These are phyloP conservation scores for Hippocampus guttulatus DNA, from an alignment of 2,113 vertebrate genomes.

Conservation along the genomic window DNA sequence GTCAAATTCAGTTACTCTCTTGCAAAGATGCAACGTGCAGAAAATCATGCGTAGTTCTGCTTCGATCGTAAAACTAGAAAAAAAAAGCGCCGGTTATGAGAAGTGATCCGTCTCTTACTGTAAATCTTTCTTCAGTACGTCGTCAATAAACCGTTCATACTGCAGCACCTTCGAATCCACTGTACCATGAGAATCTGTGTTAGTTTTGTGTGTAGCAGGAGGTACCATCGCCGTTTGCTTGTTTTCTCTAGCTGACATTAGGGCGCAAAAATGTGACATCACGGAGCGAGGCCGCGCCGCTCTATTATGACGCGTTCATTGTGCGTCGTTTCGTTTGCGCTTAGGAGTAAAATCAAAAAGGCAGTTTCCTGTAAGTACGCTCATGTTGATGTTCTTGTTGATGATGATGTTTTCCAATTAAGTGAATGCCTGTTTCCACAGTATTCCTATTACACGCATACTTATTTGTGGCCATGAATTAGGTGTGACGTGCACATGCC, in stretches of 20 bases:
- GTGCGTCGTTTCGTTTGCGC: neutral
- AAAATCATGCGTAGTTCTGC: neutral
- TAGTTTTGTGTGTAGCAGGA: neutral
- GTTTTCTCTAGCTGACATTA: neutral
- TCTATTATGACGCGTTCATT: neutral
- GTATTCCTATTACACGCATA: neutral
- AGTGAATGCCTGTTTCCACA: neutral
- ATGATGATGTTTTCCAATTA: neutral
- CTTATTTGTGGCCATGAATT: neutral
- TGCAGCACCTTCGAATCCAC: constrained; percentile 74
- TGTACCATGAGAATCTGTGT: constrained; percentile 11
- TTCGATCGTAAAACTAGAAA: neutral
- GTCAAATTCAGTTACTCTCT: neutral
- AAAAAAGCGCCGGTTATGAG: neutral
- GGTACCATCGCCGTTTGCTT: constrained; percentile 22
- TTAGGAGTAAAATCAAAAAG: neutral
- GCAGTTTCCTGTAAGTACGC: neutral
- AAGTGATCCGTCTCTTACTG: constrained; percentile 65
- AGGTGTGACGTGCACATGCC: neutral
- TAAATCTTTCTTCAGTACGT: constrained; percentile 80
- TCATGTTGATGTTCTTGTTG: neutral
- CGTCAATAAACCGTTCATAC: constrained; percentile 81
- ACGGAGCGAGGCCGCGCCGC: too few relatives aligned
- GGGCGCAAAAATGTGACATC: neutral
- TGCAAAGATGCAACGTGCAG: neutral